phyloP scores from a whole-genome alignment of 2,113 vertebrate species.

The Pleuronectes platessa region DNA sequence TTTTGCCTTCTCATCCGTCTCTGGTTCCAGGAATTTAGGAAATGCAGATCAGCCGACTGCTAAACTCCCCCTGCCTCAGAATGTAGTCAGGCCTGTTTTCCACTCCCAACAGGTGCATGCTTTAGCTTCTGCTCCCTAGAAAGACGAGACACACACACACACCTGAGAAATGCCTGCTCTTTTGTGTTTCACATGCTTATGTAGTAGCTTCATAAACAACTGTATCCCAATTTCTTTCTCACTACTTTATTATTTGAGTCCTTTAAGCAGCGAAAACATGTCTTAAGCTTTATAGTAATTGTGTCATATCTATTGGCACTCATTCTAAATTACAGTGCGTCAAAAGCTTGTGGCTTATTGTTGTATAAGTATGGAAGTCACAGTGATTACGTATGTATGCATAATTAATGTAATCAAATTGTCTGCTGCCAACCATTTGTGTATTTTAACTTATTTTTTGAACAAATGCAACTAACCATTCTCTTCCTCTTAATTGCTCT shows the following conservation, averaged over 20 bases:
- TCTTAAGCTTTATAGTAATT: background rate
- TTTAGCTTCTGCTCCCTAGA: conserved; percentile 9
- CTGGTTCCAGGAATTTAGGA: conserved; percentile 63
- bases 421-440: background rate
- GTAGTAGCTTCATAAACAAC: background rate
- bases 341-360: no score
- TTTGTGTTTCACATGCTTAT: background rate
- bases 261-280: background rate
- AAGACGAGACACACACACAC: background rate
- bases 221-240: background rate
- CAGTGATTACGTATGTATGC: no score
- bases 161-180: conserved; percentile 24
- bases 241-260: background rate
- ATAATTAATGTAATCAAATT: background rate
- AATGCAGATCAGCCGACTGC: conserved; percentile 43
- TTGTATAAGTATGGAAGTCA: no score
- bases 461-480: conserved; percentile 12
- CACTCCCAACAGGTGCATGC: conserved; percentile 41
- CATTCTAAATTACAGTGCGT: no score
- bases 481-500: background rate
- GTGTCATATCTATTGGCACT: background rate
- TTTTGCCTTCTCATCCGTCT: conserved; percentile 16
- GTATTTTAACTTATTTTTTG: background rate
- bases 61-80: conserved; percentile 29
- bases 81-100: conserved; percentile 59